Base-by-base conservation (phyloP, 2,888 invertebrate species). In the Buathra laborator region DNA sequence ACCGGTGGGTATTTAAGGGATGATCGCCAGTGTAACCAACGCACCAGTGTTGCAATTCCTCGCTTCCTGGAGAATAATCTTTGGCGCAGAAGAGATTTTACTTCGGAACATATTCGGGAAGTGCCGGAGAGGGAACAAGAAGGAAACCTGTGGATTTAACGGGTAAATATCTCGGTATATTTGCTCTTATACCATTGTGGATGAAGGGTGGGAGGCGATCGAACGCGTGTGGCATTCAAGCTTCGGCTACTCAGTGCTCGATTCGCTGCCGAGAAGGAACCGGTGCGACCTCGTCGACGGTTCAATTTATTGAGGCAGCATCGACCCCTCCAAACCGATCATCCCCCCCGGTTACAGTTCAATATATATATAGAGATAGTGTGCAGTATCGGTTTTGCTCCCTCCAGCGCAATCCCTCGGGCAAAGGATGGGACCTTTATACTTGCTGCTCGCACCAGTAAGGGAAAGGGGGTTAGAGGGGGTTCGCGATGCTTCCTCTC, bases 91-190 rank as follows among this genome's bases (percentile, higher is more conserved):
- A 37, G 37, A 37, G 37, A 37, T 37, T 7, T 5, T 19, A 2
- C 12, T 24, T 0, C 56, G 56, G 56, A 9, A 3, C 53, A 53
- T 24, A 62, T 24, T 14, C 24, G 51, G 51, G 53, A 19, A 10
- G 10, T 3, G 53, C 19, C 3, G 9, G 56, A 10, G 16, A 0
- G 59, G 32, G 62, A 7, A 2, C 29, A 9, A 14, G 62, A 37
- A 62, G 32, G 62, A 29, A 32, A 62, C 62, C 62, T 62, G 32
- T 62, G 62, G 62, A 62, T 62, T 62, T 62, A 62, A 12, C 64
- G 51, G 82, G 84, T 83, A 83, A 86, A 87, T 87, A 86, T 86
- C 77, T 59, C 74, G 56, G 74, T 77, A 75, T 87, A 87, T 87
- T 86, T 87, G 84, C 86, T 83, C 81, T 85, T 81, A 76, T 84